Evolutionary conservation across 1,140 invertebrate species (phyloP), one percentile per base, ranked within the genome.

Genomic region (Musca vetustissima): DNA sequence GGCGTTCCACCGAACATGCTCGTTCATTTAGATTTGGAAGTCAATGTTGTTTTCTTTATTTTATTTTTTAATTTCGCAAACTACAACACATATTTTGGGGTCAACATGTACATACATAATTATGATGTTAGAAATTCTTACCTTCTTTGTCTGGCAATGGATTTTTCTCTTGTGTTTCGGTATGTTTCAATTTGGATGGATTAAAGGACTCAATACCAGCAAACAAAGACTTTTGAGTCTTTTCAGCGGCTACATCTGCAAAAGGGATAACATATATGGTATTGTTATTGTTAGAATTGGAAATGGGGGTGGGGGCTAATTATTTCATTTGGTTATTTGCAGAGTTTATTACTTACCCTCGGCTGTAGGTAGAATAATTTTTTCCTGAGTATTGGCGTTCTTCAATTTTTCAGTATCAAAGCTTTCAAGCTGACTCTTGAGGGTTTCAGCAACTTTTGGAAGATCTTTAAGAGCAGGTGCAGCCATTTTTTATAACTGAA

Each of bases 81-180:
- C 28, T 1, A 43, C 36, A 43, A 43, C 11, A 43, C 4, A 6
- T 9, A 43, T 13, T 61, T 61, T 43, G 25, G 28, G 57, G 57
- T 61, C 57, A 61, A 36, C 22, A 24, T 24, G 0, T 4, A 9
- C 1, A 11, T 53, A 53, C 52, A 25, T 24, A 24, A 4, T 57
- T 55, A 11, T 24, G 7, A n/a, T n/a, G 24, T 57, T 57, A 15
- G 28, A 19, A 32, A 28, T 47, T 83, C 82, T 84, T 87, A 98
- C 95, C 94, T 87, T 95, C 93, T 89, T 96, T 95, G 81, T 95
- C 94, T 53, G 96, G 96, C 75, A 98, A 88, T 52, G 93, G 89
- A 83, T 96, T 95, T 83, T 98, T 98, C 82, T 97, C 95, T 76
- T 93, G 88, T 36, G 95, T 97, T 83, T 95, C 91, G 22, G 94